A percentile compares a stretch with the other conserved stretches of the same genome.
These are phyloP conservation scores for Galendromus occidentalis DNA, from an alignment of 1,140 invertebrate genomes.

Conservation along the genomic window DNA sequence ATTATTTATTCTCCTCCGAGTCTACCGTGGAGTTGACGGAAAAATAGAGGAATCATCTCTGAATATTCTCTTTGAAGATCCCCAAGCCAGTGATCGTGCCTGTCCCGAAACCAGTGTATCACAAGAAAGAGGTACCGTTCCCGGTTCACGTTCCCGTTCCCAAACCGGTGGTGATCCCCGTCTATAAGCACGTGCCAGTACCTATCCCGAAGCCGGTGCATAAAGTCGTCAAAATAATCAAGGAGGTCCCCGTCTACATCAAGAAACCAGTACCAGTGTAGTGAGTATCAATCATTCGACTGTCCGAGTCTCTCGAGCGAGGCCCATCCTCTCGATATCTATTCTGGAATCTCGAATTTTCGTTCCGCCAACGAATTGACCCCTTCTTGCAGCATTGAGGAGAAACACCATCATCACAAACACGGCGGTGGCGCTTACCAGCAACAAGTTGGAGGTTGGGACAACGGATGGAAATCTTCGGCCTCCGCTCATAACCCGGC, in stretches of 20 bases:
- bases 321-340: too few species aligned
- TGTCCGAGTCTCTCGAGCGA: background rate
- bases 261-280: slow-evolving; percentile 18
- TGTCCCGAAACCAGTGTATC: slow-evolving; percentile 20
- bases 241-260: slow-evolving; percentile 18
- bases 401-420: background rate
- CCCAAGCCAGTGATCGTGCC: slow-evolving; percentile 20
- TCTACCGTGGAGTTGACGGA: too few species aligned
- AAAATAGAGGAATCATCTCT: too few species aligned
- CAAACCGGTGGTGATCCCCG: slow-evolving; percentile 19
- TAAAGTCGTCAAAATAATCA: slow-evolving; percentile 24
- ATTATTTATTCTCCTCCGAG: too few species aligned
- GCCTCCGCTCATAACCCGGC: background rate
- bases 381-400: background rate
- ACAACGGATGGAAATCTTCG: background rate
- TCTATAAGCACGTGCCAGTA: slow-evolving; percentile 18
- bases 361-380: background rate
- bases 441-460: background rate
- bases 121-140: slow-evolving; percentile 15
- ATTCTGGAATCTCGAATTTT: too few species aligned
- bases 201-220: slow-evolving; percentile 21
- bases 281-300: slow-evolving; percentile 15
- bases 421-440: background rate
- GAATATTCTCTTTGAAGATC: background rate
- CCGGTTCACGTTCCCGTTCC: slow-evolving; percentile 19